Base-by-base conservation (phyloP, 2,113 vertebrate genomes). In the Todiramphus chloris region DNA sequence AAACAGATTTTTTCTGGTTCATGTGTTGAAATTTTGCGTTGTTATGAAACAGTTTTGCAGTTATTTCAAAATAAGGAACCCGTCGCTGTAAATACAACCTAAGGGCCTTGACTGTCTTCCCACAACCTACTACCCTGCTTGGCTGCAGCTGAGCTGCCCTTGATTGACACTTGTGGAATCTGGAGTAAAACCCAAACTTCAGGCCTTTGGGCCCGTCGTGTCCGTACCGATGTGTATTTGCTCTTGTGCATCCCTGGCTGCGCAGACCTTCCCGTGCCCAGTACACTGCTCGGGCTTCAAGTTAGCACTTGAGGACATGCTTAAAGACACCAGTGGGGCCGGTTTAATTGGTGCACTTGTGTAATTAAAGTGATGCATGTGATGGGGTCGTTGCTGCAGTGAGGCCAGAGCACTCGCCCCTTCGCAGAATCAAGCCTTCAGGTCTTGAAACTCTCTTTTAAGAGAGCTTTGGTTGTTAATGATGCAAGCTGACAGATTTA, bases 401-500 rank as follows among this genome's bases (percentile, higher is more conserved):
- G 33, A 70, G 75, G 25, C 60, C 30, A 17, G 33, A 80, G 20
- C 25, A 6, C 18, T 90, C 6, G 5, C 24, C 1, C 6, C 75
- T 80, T 58, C n/a, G 46, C 73, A 81, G 35, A 64, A 58, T 31
- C 33, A 10, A 96, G 80, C 62, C 76, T 56, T 87, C 18, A 1
- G 48, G 83, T 92, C 90, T 62, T 74, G 80, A 87, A 90, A 81
- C 39, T 78, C 59, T 37, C 75, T 86, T 84, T 72, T 11, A 68
- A 83, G 25, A 83, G 74, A 85, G 31, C 39, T 87, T 87, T 62
- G 53, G 43, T 59, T 91, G 85, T 56, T 86, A 58, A 28, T 83
- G 89, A 90, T 64, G 48, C 83, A 91, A 92, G 53, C 60, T 79
- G 94, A 96, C 90, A 94, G 87, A 87, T 89, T 82, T 33, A 89